Evolutionary conservation across 2,797 vertebrate species (phyloP).

Genomic region (Poecilia picta): DNA sequence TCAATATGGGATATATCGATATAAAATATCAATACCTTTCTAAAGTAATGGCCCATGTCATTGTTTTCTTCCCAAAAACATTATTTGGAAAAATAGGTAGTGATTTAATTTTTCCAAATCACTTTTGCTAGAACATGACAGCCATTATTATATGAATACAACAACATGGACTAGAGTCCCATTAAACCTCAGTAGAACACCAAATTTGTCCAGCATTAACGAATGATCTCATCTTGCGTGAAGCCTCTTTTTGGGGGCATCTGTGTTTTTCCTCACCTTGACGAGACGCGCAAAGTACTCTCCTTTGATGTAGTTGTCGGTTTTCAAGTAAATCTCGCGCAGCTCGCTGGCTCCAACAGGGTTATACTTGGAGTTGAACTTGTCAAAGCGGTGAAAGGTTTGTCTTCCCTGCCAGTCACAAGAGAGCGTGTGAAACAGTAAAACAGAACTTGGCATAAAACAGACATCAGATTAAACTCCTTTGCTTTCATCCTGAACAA

Average conservation of each 20-base stretch:
- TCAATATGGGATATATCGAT: too few species aligned
- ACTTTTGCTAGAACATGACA: too few species aligned
- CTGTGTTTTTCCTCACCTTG: conserved; percentile 81
- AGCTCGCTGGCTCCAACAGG: conserved; percentile 96
- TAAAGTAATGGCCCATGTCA: too few species aligned
- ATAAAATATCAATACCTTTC: too few species aligned
- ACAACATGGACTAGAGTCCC: neutral
- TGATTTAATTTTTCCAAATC: too few species aligned
- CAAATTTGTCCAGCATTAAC: neutral
- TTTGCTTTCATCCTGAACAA: neutral
- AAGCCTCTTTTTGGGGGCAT: neutral
- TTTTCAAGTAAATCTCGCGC: conserved; percentile 94
- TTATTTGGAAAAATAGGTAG: neutral
- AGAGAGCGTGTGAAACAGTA: conserved; percentile 18
- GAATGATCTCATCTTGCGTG: neutral
- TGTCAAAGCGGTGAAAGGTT: conserved; percentile 98
- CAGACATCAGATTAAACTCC: neutral
- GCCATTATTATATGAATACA: too few species aligned
- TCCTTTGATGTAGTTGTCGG: conserved; percentile 92
- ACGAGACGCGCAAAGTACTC: conserved; percentile 97
- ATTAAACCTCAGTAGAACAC: neutral
- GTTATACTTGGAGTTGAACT: conserved; percentile 99
- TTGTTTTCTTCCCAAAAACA: neutral
- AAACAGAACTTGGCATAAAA: neutral
- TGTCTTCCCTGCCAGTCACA: conserved; percentile 86